Evolutionary conservation across 2,888 invertebrate species (phyloP).

Genomic region (Trichacis sp.): DNA sequence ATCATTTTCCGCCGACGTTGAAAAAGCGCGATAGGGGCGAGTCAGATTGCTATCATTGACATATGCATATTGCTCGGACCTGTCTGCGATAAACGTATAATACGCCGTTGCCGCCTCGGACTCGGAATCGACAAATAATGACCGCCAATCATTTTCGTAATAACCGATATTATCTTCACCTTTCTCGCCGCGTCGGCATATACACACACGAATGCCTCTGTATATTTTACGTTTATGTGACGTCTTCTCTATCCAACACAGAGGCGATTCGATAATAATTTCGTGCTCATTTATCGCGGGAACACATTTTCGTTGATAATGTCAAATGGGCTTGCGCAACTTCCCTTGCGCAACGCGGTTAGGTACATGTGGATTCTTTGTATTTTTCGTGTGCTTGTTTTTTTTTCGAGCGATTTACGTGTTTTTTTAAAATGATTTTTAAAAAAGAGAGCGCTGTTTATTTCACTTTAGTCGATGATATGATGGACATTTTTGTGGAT

Average conservation of each 20-base stretch:
- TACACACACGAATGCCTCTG: background rate
- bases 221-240: conserved; percentile 4
- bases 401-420: background rate
- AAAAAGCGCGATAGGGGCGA: conserved; percentile 11
- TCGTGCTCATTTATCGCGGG: conserved; percentile 2
- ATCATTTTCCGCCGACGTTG: conserved; percentile 14
- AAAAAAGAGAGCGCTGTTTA: too few species aligned
- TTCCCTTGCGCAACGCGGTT: background rate
- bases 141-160: conserved; percentile 12
- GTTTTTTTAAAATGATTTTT: background rate
- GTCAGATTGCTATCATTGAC: conserved; percentile 14
- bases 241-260: background rate
- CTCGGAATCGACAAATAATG: conserved; percentile 16
- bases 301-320: background rate
- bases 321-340: conserved; percentile 5
- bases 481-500: too few species aligned
- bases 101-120: conserved; percentile 12
- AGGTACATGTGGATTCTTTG: background rate
- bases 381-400: background rate
- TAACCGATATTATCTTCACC: conserved; percentile 19
- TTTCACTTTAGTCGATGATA: too few species aligned
- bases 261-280: background rate
- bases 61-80: conserved; percentile 19
- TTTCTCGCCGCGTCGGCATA: conserved; percentile 4
- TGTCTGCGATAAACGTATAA: conserved; percentile 17